Base-by-base conservation (phyloP, 2,113 vertebrate species). In the Lathamus discolor region DNA sequence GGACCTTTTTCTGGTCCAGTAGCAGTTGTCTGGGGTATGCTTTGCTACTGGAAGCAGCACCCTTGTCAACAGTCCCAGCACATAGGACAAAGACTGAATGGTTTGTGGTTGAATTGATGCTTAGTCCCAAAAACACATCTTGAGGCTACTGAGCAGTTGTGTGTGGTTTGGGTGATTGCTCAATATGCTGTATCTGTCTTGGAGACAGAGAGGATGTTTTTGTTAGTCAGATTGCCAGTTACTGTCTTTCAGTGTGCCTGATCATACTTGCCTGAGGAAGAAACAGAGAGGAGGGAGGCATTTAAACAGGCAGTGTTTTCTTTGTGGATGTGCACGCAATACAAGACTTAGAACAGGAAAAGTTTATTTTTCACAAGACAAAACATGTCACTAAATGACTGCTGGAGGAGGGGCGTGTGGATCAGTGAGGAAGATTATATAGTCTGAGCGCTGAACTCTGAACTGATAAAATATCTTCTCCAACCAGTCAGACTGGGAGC, bases 401-500 rank as follows among this genome's bases (percentile, higher is more conserved):
- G 72, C 9, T 83, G 79, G 6, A 16, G 18, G 35, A 72, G 35
- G 29, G 41, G 35, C 37, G 48, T 73, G 11, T 17, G 62, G 35
- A 41, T 75, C 62, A 76, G 73, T 43, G 22, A 82, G 77, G 55
- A 61, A 41, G 29, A 64, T 83, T 39, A 31, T 24, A 11, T 3
- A 51, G 39, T 55, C 51, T 25, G 57, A 69, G 57, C 31, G 19
- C 52, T 89, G 77, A 88, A 88, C 83, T 91, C 75, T 91, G 80
- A 95, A 72, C 89, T n/a, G 54, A 48, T 78, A 17, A 96, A 84
- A 55, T 84, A 69, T 9, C 91, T 95, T 86, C 81, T 89, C 74
- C 31, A 76, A 87, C 93, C 89, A 95, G 93, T 95, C 77, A 7
- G 57, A 82, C 89, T 61, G 57, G 94, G 80, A 95, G 29, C 35